A percentile compares a stretch with the other conserved stretches of the same genome.
These are phyloP conservation scores for Yponomeuta plumbellus DNA, from an alignment of 2,888 invertebrate species.

Conservation along the genomic window DNA sequence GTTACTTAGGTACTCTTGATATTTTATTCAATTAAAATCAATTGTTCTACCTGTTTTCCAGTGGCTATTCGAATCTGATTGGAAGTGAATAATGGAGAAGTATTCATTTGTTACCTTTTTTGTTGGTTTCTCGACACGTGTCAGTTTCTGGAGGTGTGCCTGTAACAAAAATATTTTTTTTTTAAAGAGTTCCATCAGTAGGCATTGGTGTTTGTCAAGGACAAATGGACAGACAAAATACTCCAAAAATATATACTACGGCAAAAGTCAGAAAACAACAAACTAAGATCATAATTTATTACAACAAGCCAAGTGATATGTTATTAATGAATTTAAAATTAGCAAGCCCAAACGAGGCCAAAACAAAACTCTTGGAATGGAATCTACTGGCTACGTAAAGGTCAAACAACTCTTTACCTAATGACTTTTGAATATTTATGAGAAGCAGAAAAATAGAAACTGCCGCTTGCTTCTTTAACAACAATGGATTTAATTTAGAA, in stretches of 20 bases:
- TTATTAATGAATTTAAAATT: conserved; percentile 1
- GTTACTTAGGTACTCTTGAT: not conserved
- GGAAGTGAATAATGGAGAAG: conserved; percentile 16
- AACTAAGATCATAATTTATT: not conserved
- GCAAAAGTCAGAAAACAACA: not conserved
- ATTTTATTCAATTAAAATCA: not conserved
- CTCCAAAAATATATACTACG: not conserved
- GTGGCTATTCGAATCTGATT: not conserved
- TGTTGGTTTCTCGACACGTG: conserved; percentile 50
- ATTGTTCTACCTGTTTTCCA: not conserved
- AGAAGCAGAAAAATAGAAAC: conserved; percentile 32
- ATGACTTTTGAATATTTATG: conserved; percentile 50
- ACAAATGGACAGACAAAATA: not conserved
- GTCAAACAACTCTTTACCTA: conserved; percentile 45
- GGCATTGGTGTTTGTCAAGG: too few species aligned
- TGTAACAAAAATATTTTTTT: conserved; percentile 42
- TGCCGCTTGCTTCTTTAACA: not conserved
- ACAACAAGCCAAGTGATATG: conserved; percentile 1
- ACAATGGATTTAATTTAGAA: not conserved
- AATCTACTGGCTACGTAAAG: conserved; percentile 39
- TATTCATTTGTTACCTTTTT: conserved; percentile 52
- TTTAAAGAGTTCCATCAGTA: too few species aligned
- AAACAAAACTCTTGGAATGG: conserved; percentile 21
- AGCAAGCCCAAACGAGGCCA: conserved; percentile 2
- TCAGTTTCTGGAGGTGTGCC: conserved; percentile 62